Conservation (phyloP, 1,140 invertebrate species). For the Eubasilissa regina region DNA sequence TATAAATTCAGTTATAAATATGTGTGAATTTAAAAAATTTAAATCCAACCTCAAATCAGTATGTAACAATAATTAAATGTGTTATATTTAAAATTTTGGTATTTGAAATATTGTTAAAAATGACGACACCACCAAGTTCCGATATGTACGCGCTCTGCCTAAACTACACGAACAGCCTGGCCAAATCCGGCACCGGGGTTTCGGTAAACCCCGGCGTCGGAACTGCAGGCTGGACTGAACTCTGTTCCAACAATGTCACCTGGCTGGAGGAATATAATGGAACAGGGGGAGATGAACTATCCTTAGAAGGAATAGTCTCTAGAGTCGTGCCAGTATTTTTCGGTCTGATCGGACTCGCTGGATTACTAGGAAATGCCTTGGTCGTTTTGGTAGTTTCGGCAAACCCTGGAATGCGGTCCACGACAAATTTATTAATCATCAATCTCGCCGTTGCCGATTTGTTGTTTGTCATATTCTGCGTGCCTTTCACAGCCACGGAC, state of each 20-base stretch:
- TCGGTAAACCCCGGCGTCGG: slow-evolving; percentile 3
- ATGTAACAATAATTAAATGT: too few species aligned
- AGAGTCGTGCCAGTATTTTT: slow-evolving; percentile 90
- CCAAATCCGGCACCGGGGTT: background rate
- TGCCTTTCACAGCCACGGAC: slow-evolving; percentile 93
- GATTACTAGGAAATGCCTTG: slow-evolving; percentile 90
- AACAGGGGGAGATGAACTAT: slow-evolving; percentile 66
- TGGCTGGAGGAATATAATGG: slow-evolving; percentile 60
- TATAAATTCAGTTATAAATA: too few species aligned
- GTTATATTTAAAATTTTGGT: too few species aligned
- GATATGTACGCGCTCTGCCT: slow-evolving; percentile 22
- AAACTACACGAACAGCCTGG: slow-evolving; percentile 21
- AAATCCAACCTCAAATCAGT: too few species aligned
- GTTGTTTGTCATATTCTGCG: slow-evolving; percentile 95
- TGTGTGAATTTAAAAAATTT: too few species aligned
- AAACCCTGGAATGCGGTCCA: slow-evolving; percentile 93
- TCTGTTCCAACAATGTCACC: slow-evolving; percentile 52
- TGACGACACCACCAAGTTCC: slow-evolving; percentile 16
- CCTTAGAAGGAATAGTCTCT: slow-evolving; percentile 76
- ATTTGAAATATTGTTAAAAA: too few species aligned
- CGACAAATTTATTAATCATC: slow-evolving; percentile 93
- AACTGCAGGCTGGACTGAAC: slow-evolving; percentile 47
- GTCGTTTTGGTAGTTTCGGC: slow-evolving; percentile 89
- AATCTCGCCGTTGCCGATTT: slow-evolving; percentile 92
- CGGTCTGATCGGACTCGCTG: slow-evolving; percentile 89